These are phyloP conservation scores for Lycophotia porphyrea DNA, from an alignment of 2,888 invertebrate species.

Conservation along the genomic window DNA sequence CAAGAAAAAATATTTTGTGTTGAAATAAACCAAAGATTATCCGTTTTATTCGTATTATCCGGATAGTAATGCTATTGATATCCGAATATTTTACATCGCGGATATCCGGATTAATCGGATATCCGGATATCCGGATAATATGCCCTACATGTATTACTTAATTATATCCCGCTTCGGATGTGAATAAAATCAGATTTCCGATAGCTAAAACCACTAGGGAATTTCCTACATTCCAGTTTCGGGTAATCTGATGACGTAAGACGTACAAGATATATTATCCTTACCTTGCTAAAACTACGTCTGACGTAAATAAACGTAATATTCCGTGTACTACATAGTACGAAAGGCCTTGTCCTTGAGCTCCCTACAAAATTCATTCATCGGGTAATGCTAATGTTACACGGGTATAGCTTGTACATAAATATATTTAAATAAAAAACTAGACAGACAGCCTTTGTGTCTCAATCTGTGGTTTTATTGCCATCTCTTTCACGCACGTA, in stretches of 20 bases:
- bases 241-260: not conserved
- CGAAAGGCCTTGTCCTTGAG: conserved; percentile 28
- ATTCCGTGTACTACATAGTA: conserved; percentile 16
- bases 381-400: not conserved
- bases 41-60: too few relatives aligned
- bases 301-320: conserved; percentile 25
- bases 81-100: too few relatives aligned
- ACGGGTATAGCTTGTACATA: not conserved
- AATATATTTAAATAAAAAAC: conserved; percentile 19
- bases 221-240: not conserved
- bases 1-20: too few relatives aligned
- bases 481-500: conserved; percentile 6
- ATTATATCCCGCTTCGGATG: not conserved
- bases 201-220: not conserved
- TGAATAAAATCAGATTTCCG: not conserved
- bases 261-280: not conserved
- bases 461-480: conserved; percentile 5
- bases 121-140: too few relatives aligned
- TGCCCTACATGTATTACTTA: too few relatives aligned
- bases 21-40: too few relatives aligned
- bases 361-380: conserved; percentile 35
- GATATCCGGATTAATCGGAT: too few relatives aligned
- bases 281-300: not conserved
- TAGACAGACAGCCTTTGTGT: conserved; percentile 31
- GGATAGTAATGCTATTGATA: too few relatives aligned